Evolutionary conservation across 2,797 vertebrate species (phyloP), one percentile per base, ranked within the genome.

Genomic region (Danio jaintianensis): DNA sequence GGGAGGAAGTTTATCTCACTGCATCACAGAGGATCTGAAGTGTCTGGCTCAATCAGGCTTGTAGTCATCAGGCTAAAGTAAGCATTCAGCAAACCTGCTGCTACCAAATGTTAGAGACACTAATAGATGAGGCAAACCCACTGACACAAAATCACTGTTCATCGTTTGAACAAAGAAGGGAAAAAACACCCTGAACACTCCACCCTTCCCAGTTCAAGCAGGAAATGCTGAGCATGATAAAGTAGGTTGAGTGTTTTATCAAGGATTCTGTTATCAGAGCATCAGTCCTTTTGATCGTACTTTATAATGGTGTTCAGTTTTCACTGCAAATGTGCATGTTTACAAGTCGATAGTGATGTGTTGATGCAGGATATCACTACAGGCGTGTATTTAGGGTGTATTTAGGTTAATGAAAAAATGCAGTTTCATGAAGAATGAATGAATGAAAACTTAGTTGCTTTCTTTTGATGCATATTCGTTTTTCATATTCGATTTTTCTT

Each of bases 111-210:
- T 61, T 89, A 83, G 56, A 75, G 13, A 75, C 11, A 42, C 16
- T 47, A 52, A 40, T 48, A 48, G 73, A 15, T 67, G 52, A 58
- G 66, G 29, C 45, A 48, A 67, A 42, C 68, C 50, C 55, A 79
- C 22, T 58, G 29, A 76, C 66, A 85, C 67, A 66, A 45, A 79
- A 56, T 56, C 48, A 77, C 63, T 58, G 66, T 71, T 79, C 69
- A 70, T 79, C 45, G 8, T 80, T 76, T 75, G 84, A 89, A 91
- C 89, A 92, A 91, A 91, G 87, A 85, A 43, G 85, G 85, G 88
- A 90, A 89, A 90, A 91, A 89, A 89, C 85, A 90, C 73, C 50
- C 69, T 68, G 74, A 76, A 88, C 82, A 83, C 84, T 75, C 86
- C 73, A 85, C 71, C 83, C 85, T 83, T 81, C 79, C 74, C 53